These are phyloP conservation scores for Exaiptasia diaphana DNA, from an alignment of 64 coral and sea anemone genomes.

Conservation along the genomic window DNA sequence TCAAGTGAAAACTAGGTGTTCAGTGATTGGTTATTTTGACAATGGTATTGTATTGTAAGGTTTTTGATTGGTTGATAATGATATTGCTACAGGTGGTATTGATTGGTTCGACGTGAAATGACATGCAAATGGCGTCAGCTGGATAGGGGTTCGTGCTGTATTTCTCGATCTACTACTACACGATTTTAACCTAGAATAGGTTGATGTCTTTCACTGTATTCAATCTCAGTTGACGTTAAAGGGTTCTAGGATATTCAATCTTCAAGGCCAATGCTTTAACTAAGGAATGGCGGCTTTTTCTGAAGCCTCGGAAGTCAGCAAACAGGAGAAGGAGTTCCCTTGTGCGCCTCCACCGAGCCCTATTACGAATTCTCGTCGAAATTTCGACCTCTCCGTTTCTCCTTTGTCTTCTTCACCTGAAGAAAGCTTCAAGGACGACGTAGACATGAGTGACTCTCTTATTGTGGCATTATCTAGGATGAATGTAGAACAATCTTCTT, in stretches of 20 bases:
- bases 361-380: conserved; percentile 44
- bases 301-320: conserved; percentile 9
- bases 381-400: conserved; percentile 46
- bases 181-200: neutral
- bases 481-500: conserved; percentile 69
- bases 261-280: conserved; percentile 18
- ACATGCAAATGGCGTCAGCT: conserved; percentile 42
- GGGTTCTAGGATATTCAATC: conserved; percentile 2
- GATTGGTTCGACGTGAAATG: conserved; percentile 29
- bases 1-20: neutral
- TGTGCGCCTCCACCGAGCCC: conserved; percentile 71
- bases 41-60: neutral
- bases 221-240: neutral
- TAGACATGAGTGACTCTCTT: conserved; percentile 60
- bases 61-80: neutral
- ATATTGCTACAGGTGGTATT: conserved; percentile 7
- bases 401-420: conserved; percentile 59
- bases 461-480: conserved; percentile 63
- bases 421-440: conserved; percentile 26
- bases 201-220: neutral
- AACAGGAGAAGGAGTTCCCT: conserved; percentile 43
- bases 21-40: conserved; percentile 10
- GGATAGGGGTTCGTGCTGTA: conserved; percentile 3
- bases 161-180: neutral
- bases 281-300: conserved; percentile 13